A percentile compares a stretch with the other conserved stretches of the same genome.
Conservation (phyloP, 2,113 vertebrate species). For the Shinisaurus crocodilurus region DNA sequence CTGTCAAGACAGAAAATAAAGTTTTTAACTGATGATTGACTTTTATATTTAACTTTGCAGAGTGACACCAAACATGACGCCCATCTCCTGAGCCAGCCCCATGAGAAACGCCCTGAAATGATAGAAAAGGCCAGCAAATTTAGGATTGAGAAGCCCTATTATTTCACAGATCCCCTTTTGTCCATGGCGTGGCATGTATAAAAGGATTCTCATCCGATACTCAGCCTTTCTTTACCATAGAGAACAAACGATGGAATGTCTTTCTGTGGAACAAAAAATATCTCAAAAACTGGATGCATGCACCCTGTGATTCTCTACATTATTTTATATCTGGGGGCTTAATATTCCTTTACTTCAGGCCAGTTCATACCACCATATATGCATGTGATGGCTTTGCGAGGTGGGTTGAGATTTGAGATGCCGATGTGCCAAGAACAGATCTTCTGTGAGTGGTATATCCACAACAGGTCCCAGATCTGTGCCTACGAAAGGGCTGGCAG, state of each 20-base stretch:
- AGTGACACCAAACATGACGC: background rate
- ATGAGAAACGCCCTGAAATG: background rate
- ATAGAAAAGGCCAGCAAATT: background rate
- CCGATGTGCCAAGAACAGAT: too few species aligned
- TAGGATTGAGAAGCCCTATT: background rate
- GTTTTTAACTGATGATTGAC: background rate
- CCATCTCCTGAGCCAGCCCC: background rate
- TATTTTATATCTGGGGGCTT: too few species aligned
- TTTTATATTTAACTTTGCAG: background rate
- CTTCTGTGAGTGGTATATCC: too few species aligned
- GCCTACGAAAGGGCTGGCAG: too few species aligned
- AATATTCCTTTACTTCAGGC: too few species aligned
- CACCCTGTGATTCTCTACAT: background rate
- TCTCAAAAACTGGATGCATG: background rate
- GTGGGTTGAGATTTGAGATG: background rate
- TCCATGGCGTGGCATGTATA: background rate
- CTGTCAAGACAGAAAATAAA: background rate
- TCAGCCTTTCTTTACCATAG: background rate
- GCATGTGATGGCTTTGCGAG: too few species aligned
- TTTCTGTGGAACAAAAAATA: background rate
- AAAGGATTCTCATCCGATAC: background rate
- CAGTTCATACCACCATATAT: too few species aligned
- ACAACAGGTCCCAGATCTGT: too few species aligned
- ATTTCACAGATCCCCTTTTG: background rate
- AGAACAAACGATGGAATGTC: background rate